Conservation (phyloP, 1,140 invertebrate genomes). For the Rhopalosiphum padi region DNA sequence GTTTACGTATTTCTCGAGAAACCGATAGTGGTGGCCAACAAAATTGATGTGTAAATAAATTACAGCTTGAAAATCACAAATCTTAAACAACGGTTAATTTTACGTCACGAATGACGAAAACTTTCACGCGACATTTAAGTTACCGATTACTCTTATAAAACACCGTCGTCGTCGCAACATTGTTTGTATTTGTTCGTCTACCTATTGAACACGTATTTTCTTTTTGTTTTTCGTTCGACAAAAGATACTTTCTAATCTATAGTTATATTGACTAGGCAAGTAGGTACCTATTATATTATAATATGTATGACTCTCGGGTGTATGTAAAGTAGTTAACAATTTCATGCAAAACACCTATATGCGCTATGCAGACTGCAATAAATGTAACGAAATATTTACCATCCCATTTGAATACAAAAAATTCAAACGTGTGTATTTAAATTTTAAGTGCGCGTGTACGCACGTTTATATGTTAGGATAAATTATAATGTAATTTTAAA, state of each 20-base stretch:
- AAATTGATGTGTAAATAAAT: neutral
- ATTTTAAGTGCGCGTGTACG: neutral
- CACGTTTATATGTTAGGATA: neutral
- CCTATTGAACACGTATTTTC: neutral
- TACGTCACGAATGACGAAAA: neutral
- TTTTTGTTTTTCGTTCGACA: neutral
- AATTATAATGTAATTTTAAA: constrained; percentile 15
- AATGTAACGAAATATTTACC: neutral
- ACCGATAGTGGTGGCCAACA: neutral
- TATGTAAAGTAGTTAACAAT: neutral
- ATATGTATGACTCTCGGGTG: neutral
- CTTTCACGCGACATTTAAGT: neutral
- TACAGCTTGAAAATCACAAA: neutral
- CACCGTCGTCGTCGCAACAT: neutral
- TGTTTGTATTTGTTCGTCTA: neutral
- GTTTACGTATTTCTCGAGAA: neutral
- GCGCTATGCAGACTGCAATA: neutral
- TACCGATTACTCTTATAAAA: neutral
- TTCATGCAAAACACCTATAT: neutral
- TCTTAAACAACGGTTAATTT: neutral
- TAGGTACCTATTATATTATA: too few relatives aligned
- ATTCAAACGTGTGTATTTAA: neutral
- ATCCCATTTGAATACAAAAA: neutral
- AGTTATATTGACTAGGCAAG: neutral
- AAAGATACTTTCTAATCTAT: neutral